phyloP scores from a whole-genome alignment of 92 coral and sea anemone genomes.

The Actinernus sp. region DNA sequence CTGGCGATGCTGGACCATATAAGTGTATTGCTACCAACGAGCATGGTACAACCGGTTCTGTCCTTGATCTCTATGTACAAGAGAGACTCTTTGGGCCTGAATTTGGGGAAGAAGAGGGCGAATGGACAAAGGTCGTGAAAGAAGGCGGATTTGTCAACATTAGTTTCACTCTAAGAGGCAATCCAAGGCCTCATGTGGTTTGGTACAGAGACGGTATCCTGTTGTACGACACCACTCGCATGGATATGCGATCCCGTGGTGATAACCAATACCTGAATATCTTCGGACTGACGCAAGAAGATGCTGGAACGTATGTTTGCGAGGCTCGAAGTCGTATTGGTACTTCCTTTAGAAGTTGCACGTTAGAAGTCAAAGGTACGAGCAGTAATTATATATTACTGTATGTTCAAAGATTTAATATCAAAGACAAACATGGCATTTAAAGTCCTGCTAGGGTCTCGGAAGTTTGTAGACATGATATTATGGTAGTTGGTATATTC shows the following conservation, averaged over 20 bases:
- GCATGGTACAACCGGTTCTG: conserved; percentile 69
- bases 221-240: conserved; percentile 63
- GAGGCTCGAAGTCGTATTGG: conserved; percentile 77
- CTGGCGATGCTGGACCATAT: conserved; percentile 88
- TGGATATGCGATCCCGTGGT: conserved; percentile 57
- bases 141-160: conserved; percentile 80
- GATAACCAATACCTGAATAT: conserved; percentile 68
- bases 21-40: conserved; percentile 86
- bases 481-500: too few species aligned
- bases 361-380: conserved; percentile 67
- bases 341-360: conserved; percentile 58
- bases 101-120: conserved; percentile 71
- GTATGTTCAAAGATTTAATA: too few species aligned
- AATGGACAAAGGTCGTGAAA: conserved; percentile 63
- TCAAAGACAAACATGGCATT: too few species aligned
- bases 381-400: background rate
- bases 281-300: conserved; percentile 69
- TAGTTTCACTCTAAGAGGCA: conserved; percentile 75
- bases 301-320: conserved; percentile 81
- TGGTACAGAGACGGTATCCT: conserved; percentile 89
- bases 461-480: too few species aligned
- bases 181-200: conserved; percentile 84
- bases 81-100: conserved; percentile 89
- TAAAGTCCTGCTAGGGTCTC: too few species aligned
- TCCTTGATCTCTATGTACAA: conserved; percentile 82